Evolutionary conservation across 2,888 invertebrate species (phyloP), one percentile per base, ranked within the genome.

Genomic region (Euplagia quadripunctaria): DNA sequence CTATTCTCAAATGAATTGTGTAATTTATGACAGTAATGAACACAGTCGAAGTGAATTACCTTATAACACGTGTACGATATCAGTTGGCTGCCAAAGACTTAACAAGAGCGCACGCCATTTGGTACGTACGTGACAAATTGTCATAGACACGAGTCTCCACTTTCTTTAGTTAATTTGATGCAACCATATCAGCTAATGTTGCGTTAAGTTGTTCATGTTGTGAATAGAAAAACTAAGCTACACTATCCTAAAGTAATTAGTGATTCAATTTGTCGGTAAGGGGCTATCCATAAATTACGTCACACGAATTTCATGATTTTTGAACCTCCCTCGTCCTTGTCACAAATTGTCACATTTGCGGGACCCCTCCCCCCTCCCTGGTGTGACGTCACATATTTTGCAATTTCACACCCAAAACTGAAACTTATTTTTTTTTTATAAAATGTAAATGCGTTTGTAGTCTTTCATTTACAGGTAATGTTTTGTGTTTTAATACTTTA

Each of bases 61-160:
- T 73, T 17, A 61, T 64, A 73, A 75, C 75, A 76, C 71, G 70
- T 82, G 71, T 63, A 3, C 46, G 20, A 70, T 66, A 75, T 75
- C 58, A 73, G 73, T 74, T 63, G 31, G 17, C 16, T 78, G 72
- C 66, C 61, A 58, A 49, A 52, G 71, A 66, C 80, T 70, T 72
- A 78, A 79, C 8, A 72, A 76, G 74, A 76, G 79, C 80, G 74
- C 46, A 17, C 51, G 42, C 55, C 71, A 80, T 71, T 70, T 70
- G 71, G 67, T 31, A 1, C 12, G 46, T 76, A 83, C 83, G 83
- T 83, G 84, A 84, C 84, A 79, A 75, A 77, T 70, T 42, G 68
- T 43, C 67, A 6, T 55, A 8, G 55, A 55, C 70, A 74, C 74
- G 67, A 72, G 55, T 63, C 70, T 17, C 51, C 64, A 52, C 52